Evolutionary conservation across 2,888 invertebrate genomes (phyloP).

Genomic region (Fragum sueziense): DNA sequence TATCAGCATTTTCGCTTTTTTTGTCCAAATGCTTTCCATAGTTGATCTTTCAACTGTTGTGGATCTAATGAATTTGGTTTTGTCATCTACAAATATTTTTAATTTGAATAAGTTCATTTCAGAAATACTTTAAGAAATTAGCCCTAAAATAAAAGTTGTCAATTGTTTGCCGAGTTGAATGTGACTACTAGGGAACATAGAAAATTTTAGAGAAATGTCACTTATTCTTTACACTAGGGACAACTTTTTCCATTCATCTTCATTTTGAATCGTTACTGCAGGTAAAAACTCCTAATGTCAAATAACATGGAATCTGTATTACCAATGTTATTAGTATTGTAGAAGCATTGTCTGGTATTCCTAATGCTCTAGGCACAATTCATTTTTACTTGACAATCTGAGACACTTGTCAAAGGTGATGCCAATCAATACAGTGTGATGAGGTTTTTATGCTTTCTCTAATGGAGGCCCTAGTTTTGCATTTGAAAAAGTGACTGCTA

Average conservation of each 20-base stretch:
- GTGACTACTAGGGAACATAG: no score
- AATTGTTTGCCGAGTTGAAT: no score
- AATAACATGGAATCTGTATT: conserved; percentile 16
- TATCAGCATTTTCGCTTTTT: no score
- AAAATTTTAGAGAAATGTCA: neutral
- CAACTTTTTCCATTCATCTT: conserved; percentile 18
- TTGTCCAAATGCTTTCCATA: no score
- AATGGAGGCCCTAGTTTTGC: no score
- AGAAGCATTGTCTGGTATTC: conserved; percentile 1
- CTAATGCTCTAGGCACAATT: conserved; percentile 16
- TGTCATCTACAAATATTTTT: no score
- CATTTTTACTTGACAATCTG: conserved; percentile 19
- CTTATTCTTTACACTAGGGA: neutral
- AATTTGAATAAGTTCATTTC: no score
- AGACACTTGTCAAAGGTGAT: conserved; percentile 5
- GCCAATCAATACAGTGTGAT: conserved; percentile 11
- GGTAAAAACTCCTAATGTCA: conserved; percentile 6
- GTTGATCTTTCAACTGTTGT: no score
- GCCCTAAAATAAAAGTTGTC: no score
- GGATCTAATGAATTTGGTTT: no score
- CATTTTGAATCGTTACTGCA: neutral
- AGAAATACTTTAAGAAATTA: no score
- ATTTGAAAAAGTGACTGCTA: no score
- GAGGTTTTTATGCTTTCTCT: neutral
- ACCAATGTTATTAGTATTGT: conserved; percentile 15